Evolutionary conservation across 2,113 vertebrate genomes (phyloP), one percentile per base, ranked within the genome.

Genomic region (Astatotilapia flaviijosephi): DNA sequence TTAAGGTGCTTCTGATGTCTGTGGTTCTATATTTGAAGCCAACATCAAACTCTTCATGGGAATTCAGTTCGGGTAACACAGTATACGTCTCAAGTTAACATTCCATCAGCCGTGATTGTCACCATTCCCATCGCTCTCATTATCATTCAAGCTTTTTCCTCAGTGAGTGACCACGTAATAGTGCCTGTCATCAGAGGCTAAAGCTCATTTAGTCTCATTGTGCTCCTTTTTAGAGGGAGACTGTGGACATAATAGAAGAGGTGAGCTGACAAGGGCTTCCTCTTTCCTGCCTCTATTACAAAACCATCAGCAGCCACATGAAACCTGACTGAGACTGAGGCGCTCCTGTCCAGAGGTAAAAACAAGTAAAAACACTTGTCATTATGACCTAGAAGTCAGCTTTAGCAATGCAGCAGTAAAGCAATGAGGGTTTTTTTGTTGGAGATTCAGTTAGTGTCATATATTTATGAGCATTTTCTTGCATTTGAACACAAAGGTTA

Each of bases 121-220:
- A 62, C 79, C 56, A 17, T 28, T n/a, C 26, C 62, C 60, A 65
- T 83, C 26, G 4, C 47, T n/a, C 26, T 80, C 2, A 82, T 86
- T 62, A 70, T 85, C 82, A 49, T 81, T 53, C 31, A 58, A n/a
- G 86, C 17, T 80, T 80, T 88, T 85, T 83, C 58, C 42, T 47
- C 83, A 26, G 2, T 86, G 77, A 84, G 83, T 37, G 86, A 82
- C 79, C 10, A 14, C 10, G 45, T 92, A 89, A 93, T 86, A 60
- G 55, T 10, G 11, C 73, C 88, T 92, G 87, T 89, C 91, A 89
- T 82, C 87, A 83, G 86, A 58, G 73, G 86, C 84, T 91, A n/a
- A 92, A 87, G 89, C 70, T 90, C 84, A 28, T 89, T 89, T 85
- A 83, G 86, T 58, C 49, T 86, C 80, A 79, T 79, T 89, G 75